Base-by-base conservation (phyloP, 2,797 vertebrate genomes). In the Phoxinus dragarum region DNA sequence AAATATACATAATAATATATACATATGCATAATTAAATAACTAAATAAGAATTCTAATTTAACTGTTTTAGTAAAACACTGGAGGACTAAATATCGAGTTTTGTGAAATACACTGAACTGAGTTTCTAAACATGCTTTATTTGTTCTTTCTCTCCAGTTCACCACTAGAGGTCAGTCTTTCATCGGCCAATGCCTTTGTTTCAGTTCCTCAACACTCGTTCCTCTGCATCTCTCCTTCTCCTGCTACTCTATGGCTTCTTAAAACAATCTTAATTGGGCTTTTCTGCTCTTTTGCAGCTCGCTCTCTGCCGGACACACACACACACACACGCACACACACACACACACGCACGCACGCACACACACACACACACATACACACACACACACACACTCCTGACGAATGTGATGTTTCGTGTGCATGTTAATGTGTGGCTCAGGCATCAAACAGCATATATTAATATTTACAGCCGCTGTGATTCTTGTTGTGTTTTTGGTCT, bases 101-200 rank as follows among this genome's bases (percentile, higher is more conserved):
- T 27, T 42, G 54, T 56, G 52, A 59, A 21, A 40, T 68, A 21
- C 31, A 49, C n/a, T 71, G 80, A 59, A 68, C 42, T 23, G 42
- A 77, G 36, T 14, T 27, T 12, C 1, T 3, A 36, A 67, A 49
- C 2, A 17, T 17, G 67, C 19, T 36, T 66, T 19, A 19, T 34
- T n/a, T 61, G 14, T 34, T 56, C 27, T 19, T 40, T 56, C 89
- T 8, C 90, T 38, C 0, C 16, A 3, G 80, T 38, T 49, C n/a
- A 5, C 89, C 98, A 97, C 97, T 97, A 98, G 98, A 99, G 98
- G 97, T 97, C 93, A 97, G 96, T 97, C 96, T 96, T 96, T 93
- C 96, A 96, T 97, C 96, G 96, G 95, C 88, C 94, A 96, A 97
- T 72, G 0, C 75, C 80, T 56, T 0, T 19, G 47, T 75, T 49